These are phyloP conservation scores for Sesia bembeciformis DNA, from an alignment of 2,888 invertebrate species.

Conservation along the genomic window DNA sequence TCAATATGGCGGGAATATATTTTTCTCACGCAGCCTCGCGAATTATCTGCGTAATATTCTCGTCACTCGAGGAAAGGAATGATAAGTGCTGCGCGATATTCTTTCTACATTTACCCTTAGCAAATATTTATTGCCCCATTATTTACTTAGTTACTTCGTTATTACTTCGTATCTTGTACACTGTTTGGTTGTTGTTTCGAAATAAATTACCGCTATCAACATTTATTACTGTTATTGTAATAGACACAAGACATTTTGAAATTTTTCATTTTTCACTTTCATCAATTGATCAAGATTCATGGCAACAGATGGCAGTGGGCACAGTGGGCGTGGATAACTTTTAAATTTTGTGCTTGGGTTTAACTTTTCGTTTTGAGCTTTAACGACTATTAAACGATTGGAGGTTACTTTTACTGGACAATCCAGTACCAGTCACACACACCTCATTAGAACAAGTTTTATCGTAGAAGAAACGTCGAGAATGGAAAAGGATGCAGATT, in stretches of 20 bases:
- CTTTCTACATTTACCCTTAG: background rate
- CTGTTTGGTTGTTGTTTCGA: background rate
- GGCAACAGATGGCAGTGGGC: no score
- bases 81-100: conserved; percentile 22
- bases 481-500: no score
- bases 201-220: background rate
- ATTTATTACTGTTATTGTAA: background rate
- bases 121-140: background rate
- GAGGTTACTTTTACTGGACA: no score
- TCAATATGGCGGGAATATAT: conserved; percentile 33
- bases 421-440: no score
- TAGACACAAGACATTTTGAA: background rate
- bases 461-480: no score
- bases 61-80: conserved; percentile 27
- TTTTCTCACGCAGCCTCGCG: conserved; percentile 51
- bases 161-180: background rate
- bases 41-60: conserved; percentile 43
- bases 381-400: no score
- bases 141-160: background rate
- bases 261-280: no score
- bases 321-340: no score
- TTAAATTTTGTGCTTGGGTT: no score
- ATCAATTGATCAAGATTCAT: no score
- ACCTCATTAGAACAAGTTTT: no score
- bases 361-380: no score